Conservation (phyloP, 2,113 vertebrate species). For the Hydrolagus affinis region DNA sequence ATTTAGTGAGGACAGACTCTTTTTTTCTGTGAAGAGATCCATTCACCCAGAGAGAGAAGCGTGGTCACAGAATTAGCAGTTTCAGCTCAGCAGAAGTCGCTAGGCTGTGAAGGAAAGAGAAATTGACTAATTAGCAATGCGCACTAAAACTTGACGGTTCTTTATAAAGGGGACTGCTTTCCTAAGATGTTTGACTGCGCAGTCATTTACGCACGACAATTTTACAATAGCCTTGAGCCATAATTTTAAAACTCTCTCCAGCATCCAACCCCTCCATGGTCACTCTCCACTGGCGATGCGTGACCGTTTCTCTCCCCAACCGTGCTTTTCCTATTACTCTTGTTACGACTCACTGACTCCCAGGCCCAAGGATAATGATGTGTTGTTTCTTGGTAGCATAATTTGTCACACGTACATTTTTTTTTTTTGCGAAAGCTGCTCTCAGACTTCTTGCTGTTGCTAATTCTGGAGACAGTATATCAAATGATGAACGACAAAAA, state of each 20-base stretch:
- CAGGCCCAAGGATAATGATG: slow-evolving; percentile 99
- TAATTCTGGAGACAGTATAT: slow-evolving; percentile 82
- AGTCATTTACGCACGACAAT: slow-evolving; percentile 99
- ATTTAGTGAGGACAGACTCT: slow-evolving; percentile 61
- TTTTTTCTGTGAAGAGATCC: slow-evolving; percentile 99
- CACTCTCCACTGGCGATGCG: slow-evolving; percentile 99
- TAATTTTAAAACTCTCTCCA: slow-evolving; percentile 99
- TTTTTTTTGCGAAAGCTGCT: slow-evolving; percentile 91
- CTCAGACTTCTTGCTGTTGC: slow-evolving; percentile 76
- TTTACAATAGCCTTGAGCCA: slow-evolving; percentile 99
- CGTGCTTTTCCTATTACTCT: slow-evolving; percentile 99
- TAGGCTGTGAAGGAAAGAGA: slow-evolving; percentile 99
- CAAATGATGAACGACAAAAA: slow-evolving; percentile 97
- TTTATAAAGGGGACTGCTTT: slow-evolving; percentile 99
- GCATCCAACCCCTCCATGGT: slow-evolving; percentile 99
- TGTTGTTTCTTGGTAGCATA: slow-evolving; percentile 99
- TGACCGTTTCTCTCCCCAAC: slow-evolving; percentile 99
- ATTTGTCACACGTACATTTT: slow-evolving; percentile 99
- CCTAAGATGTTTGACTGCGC: slow-evolving; percentile 99
- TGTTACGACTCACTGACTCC: slow-evolving; percentile 99
- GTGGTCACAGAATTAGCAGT: slow-evolving; percentile 99
- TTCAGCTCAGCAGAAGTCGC: slow-evolving; percentile 99
- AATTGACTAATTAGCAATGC: slow-evolving; percentile 99
- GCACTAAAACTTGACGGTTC: slow-evolving; percentile 99
- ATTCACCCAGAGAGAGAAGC: slow-evolving; percentile 99